Percentiles rank a stretch among this genome's conserved stretches.
These are phyloP conservation scores for Panurus biarmicus DNA, from an alignment of 2,113 vertebrate species.

Conservation along the genomic window DNA sequence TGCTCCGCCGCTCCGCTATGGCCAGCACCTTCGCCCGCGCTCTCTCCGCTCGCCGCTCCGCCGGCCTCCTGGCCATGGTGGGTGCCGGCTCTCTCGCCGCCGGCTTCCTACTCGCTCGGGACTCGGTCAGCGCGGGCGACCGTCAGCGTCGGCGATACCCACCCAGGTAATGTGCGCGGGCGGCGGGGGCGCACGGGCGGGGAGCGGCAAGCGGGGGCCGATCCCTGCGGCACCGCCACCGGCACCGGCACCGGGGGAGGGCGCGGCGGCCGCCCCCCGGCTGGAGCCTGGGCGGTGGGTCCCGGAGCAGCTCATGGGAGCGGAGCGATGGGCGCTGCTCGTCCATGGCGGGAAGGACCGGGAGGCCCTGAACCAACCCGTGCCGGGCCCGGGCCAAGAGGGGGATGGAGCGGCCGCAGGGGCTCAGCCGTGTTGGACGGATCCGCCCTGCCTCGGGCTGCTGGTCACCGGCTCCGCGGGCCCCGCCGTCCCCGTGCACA, in stretches of 20 bases:
- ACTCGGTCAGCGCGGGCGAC: slow-evolving; percentile 75
- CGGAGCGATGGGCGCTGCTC: neutral
- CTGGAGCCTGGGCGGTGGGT: neutral
- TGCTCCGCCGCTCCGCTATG: slow-evolving; percentile 64
- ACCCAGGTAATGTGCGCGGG: slow-evolving; percentile 76
- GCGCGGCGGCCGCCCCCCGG: neutral
- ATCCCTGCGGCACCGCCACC: neutral
- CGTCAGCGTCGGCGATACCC: slow-evolving; percentile 83
- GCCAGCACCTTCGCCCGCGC: slow-evolving; percentile 83
- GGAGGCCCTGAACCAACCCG: neutral
- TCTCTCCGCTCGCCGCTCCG: slow-evolving; percentile 72
- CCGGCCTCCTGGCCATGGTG: slow-evolving; percentile 81
- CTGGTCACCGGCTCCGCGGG: neutral
- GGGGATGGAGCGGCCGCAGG: neutral
- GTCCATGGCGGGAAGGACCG: neutral
- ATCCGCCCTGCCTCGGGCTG: neutral
- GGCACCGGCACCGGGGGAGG: neutral
- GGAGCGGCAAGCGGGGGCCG: neutral
- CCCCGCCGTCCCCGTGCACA: neutral
- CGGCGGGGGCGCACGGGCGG: neutral
- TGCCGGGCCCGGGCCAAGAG: too few relatives aligned
- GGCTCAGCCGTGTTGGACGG: neutral
- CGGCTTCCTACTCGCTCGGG: slow-evolving; percentile 79
- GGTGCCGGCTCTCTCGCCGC: slow-evolving; percentile 84
- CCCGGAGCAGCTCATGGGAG: neutral